These are phyloP conservation scores for Cheilosia vernalis DNA, from an alignment of 2,888 invertebrate species.

Conservation along the genomic window DNA sequence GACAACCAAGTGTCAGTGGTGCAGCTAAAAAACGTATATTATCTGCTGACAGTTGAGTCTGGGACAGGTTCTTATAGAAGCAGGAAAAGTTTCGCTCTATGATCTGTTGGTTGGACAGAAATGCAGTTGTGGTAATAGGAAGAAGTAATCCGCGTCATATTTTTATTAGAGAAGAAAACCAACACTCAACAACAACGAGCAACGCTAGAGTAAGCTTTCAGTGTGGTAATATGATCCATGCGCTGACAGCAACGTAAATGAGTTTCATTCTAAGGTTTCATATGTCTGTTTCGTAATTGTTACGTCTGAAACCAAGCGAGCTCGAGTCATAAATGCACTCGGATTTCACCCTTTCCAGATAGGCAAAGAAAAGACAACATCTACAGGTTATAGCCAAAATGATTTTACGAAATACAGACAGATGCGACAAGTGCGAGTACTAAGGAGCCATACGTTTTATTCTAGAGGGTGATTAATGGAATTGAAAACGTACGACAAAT, in stretches of 20 bases:
- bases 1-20: slow-evolving; percentile 29
- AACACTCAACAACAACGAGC: slow-evolving; percentile 10
- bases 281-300: slow-evolving; percentile 54
- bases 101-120: slow-evolving; percentile 1
- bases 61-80: slow-evolving; percentile 25
- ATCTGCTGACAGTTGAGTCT: slow-evolving; percentile 23
- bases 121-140: slow-evolving; percentile 25
- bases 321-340: slow-evolving; percentile 10
- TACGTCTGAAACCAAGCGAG: slow-evolving; percentile 51
- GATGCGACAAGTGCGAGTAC: no score
- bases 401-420: no score
- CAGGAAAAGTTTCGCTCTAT: slow-evolving; percentile 39
- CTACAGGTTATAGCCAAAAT: no score
- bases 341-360: slow-evolving; percentile 48
- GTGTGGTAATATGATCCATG: slow-evolving; percentile 36
- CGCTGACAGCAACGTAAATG: slow-evolving; percentile 42
- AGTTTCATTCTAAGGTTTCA: slow-evolving; percentile 45
- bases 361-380: neutral
- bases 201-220: slow-evolving; percentile 36
- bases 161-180: slow-evolving; percentile 17
- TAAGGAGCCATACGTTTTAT: no score
- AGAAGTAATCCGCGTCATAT: slow-evolving; percentile 21
- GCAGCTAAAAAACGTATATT: slow-evolving; percentile 28
- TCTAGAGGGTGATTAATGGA: no score
- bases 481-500: no score